These are phyloP conservation scores for Muntiacus reevesi DNA, from an alignment of 2,113 vertebrate genomes.

Conservation along the genomic window DNA sequence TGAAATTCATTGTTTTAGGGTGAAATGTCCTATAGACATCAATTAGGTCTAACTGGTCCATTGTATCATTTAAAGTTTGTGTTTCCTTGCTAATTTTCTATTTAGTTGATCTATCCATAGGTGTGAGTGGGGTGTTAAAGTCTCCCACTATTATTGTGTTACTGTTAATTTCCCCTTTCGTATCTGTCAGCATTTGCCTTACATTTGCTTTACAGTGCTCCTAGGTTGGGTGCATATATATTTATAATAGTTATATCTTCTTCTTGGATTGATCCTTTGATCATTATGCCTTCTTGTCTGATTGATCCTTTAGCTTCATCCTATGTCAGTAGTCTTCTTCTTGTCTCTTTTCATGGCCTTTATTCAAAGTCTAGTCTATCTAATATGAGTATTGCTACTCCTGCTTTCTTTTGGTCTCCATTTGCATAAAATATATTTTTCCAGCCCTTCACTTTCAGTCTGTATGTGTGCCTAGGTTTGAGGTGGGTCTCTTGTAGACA, in stretches of 20 bases:
- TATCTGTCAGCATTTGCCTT: not conserved
- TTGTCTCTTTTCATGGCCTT: not conserved
- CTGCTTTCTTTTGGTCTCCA: not conserved
- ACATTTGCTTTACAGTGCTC: not conserved
- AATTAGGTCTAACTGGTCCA: not conserved
- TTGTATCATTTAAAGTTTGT: not conserved
- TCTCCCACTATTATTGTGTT: not conserved
- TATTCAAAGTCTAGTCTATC: not conserved
- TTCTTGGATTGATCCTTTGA: not conserved
- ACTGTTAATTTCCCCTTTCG: not conserved
- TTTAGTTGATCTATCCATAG: not conserved
- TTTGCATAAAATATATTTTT: not conserved
- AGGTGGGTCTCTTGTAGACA: not conserved
- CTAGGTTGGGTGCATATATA: not conserved
- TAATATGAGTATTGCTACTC: not conserved
- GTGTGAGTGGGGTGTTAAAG: not conserved
- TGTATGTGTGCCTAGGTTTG: not conserved
- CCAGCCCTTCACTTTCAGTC: not conserved
- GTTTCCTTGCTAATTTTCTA: not conserved
- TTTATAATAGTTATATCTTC: not conserved
- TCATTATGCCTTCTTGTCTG: too few species aligned
- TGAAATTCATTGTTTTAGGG: not conserved
- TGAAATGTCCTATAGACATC: not conserved
- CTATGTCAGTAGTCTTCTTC: too few species aligned
- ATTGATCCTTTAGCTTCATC: too few species aligned